A percentile compares a stretch with the other conserved stretches of the same genome.
These are phyloP conservation scores for Eupithecia pulchellata DNA, from an alignment of 2,888 invertebrate species.

Conservation along the genomic window DNA sequence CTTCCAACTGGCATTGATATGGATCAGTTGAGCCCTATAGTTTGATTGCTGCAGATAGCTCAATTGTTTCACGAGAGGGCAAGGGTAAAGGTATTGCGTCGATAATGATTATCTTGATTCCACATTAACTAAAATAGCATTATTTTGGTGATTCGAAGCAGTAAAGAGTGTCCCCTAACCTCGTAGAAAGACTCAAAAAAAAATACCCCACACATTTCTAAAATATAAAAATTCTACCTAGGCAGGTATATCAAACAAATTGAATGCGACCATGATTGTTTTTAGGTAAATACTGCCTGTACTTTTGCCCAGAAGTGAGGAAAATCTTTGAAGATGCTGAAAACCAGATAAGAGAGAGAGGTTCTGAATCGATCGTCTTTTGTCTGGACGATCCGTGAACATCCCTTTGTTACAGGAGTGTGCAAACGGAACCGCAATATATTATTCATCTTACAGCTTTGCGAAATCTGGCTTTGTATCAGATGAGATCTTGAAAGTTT, in stretches of 20 bases:
- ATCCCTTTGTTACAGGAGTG: neutral
- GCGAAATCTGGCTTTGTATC: neutral
- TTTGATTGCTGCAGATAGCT: no score
- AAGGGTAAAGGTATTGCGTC: no score
- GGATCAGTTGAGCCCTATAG: no score
- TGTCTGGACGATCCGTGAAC: neutral
- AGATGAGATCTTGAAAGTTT: no score
- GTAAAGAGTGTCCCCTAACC: neutral
- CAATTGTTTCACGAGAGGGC: no score
- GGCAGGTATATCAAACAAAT: neutral
- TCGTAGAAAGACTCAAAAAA: neutral
- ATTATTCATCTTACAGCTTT: neutral
- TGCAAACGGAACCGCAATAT: neutral
- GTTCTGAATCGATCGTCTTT: neutral
- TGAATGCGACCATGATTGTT: neutral
- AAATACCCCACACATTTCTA: neutral
- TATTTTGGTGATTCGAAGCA: neutral
- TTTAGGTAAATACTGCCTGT: neutral
- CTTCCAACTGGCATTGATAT: no score
- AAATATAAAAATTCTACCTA: neutral
- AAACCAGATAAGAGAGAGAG: neutral
- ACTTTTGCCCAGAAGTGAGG: neutral
- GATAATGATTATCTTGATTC: neutral
- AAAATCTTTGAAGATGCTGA: neutral
- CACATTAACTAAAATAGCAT: neutral